Percentiles rank a stretch among this genome's conserved stretches.
Conservation (phyloP, 2,888 invertebrate species). For the Meteorus cinctellus region DNA sequence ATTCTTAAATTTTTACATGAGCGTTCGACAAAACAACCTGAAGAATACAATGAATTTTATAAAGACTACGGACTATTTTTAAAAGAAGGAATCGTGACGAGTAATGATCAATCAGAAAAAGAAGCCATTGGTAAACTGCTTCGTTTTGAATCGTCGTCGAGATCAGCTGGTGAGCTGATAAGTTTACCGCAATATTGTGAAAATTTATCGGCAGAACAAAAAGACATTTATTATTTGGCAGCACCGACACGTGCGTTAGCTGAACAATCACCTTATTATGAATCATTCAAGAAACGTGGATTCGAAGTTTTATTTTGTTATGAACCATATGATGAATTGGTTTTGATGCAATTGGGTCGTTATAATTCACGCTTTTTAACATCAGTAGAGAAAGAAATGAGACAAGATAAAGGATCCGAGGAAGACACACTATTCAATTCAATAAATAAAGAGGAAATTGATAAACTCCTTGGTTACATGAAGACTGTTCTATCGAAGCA, state of each 20-base stretch:
- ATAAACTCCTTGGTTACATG: constrained; percentile 86
- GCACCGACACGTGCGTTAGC: constrained; percentile 95
- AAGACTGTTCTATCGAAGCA: constrained; percentile 85
- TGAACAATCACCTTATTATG: constrained; percentile 95
- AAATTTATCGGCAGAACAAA: constrained; percentile 85
- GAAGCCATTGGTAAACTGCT: constrained; percentile 93
- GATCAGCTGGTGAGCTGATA: constrained; percentile 81
- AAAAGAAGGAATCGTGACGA: constrained; percentile 95
- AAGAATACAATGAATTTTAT: constrained; percentile 90
- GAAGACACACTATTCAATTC: constrained; percentile 77
- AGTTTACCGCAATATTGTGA: constrained; percentile 87
- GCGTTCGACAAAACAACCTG: constrained; percentile 87
- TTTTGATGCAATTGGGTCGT: constrained; percentile 89
- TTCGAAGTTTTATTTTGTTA: constrained; percentile 96
- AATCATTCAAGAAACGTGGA: constrained; percentile 89
- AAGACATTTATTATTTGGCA: constrained; percentile 92
- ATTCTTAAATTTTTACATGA: constrained; percentile 90
- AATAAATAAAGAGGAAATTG: constrained; percentile 83
- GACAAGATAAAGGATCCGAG: constrained; percentile 79
- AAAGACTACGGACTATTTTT: constrained; percentile 93
- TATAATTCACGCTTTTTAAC: constrained; percentile 85
- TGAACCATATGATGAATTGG: constrained; percentile 97
- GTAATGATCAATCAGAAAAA: constrained; percentile 86
- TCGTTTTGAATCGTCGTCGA: constrained; percentile 92
- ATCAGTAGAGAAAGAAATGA: constrained; percentile 96